Percentiles rank a stretch among this genome's conserved stretches.
These are phyloP conservation scores for Drosophila trapezifrons DNA, from an alignment of 1,140 invertebrate genomes.

Conservation along the genomic window DNA sequence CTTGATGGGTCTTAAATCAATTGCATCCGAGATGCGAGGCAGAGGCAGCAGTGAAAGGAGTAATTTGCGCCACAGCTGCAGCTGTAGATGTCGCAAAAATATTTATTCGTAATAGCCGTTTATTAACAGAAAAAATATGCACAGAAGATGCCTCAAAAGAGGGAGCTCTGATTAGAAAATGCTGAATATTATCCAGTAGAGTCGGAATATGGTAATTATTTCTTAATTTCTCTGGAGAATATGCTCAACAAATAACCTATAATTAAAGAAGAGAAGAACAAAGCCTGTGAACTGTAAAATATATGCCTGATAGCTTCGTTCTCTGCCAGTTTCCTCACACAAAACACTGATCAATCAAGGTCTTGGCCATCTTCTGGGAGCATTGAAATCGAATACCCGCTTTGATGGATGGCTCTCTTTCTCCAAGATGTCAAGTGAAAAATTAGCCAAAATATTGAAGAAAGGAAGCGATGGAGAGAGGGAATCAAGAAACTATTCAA, in stretches of 20 bases:
- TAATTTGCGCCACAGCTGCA: not conserved
- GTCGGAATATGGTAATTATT: too few relatives aligned
- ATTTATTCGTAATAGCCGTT: too few relatives aligned
- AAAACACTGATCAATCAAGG: conserved; percentile 27
- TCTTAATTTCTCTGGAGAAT: too few relatives aligned
- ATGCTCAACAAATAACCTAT: not conserved
- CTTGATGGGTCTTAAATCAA: conserved; percentile 1
- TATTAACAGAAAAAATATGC: too few relatives aligned
- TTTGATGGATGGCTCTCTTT: conserved; percentile 37
- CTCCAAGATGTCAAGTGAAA: conserved; percentile 19
- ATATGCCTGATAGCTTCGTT: not conserved
- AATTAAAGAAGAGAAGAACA: not conserved
- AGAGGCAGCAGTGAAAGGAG: conserved; percentile 11
- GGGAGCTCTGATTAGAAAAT: too few relatives aligned
- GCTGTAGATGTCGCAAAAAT: not conserved
- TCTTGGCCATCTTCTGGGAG: not conserved
- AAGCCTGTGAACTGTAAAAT: not conserved
- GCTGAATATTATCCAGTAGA: too few relatives aligned
- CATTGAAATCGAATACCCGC: conserved; percentile 13
- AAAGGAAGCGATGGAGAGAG: not conserved
- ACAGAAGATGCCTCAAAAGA: not conserved
- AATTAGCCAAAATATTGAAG: not conserved
- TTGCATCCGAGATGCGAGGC: not conserved
- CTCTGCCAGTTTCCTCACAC: not conserved
- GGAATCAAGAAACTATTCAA: conserved; percentile 9